phyloP scores from a whole-genome alignment of 2,888 invertebrate genomes.

The Orchesellides sinensis region DNA sequence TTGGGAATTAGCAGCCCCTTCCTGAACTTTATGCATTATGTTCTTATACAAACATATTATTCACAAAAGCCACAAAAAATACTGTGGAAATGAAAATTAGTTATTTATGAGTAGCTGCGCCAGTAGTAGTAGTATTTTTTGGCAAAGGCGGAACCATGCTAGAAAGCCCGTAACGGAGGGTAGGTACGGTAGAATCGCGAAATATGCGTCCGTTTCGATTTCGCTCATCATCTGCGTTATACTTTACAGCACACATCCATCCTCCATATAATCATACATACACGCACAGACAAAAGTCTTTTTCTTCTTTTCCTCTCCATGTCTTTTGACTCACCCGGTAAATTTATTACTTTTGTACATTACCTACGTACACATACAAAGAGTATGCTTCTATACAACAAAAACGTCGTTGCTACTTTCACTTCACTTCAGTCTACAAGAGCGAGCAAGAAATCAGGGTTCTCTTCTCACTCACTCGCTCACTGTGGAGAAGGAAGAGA shows the following conservation, averaged over 20 bases:
- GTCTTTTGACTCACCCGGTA: neutral
- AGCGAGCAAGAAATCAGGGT: neutral
- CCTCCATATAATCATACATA: neutral
- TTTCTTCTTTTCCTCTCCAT: neutral
- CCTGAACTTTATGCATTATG: too few species aligned
- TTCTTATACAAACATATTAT: too few species aligned
- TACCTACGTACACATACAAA: neutral
- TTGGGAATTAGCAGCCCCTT: too few species aligned
- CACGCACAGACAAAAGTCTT: neutral
- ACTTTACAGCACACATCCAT: neutral
- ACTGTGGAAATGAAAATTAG: constrained; percentile 2
- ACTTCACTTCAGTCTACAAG: neutral
- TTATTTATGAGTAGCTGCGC: constrained; percentile 4
- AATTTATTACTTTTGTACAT: constrained; percentile 1
- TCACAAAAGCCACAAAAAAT: constrained; percentile 2
- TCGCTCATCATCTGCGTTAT: neutral
- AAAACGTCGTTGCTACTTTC: neutral
- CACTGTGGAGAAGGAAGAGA: neutral
- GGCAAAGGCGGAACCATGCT: constrained; percentile 9
- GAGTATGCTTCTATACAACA: neutral
- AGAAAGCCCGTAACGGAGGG: too few species aligned
- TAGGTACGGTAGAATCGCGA: too few species aligned
- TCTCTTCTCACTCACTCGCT: neutral
- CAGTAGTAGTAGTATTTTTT: constrained; percentile 12
- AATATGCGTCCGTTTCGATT: too few species aligned